Conservation (phyloP, 1,140 invertebrate species). For the Cyrtorhinus lividipennis region DNA sequence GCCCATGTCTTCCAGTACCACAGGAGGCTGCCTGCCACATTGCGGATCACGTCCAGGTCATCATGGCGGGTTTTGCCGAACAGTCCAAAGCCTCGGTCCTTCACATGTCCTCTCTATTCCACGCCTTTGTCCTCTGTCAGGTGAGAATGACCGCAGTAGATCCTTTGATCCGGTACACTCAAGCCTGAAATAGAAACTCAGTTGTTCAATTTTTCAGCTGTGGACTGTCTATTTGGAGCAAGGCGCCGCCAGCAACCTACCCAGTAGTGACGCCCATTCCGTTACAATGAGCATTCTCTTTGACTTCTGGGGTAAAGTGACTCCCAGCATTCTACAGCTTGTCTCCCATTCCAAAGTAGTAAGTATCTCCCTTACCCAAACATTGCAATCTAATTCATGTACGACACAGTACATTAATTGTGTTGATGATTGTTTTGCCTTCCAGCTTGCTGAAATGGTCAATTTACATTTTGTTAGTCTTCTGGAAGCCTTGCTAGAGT, state of each 20-base stretch:
- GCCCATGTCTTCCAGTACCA: conserved; percentile 69
- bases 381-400: too few relatives aligned
- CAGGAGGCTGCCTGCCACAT: conserved; percentile 91
- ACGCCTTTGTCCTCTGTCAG: conserved; percentile 69
- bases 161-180: too few relatives aligned
- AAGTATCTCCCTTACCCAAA: conserved; percentile 25
- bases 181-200: too few relatives aligned
- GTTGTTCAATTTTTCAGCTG: conserved; percentile 41
- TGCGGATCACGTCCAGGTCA: conserved; percentile 91
- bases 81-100: conserved; percentile 56
- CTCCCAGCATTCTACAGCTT: conserved; percentile 84
- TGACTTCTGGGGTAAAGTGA: conserved; percentile 98
- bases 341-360: conserved; percentile 87
- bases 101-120: conserved; percentile 82
- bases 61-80: conserved; percentile 91
- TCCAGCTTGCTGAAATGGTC: conserved; percentile 88
- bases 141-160: conserved; percentile 29
- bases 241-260: conserved; percentile 48
- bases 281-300: conserved; percentile 70
- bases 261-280: conserved; percentile 51
- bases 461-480: conserved; percentile 92
- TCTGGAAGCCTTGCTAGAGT: conserved; percentile 89
- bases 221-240: conserved; percentile 98
- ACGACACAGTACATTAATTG: not conserved
- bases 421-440: conserved; percentile 17